Evolutionary conservation across 2,797 vertebrate species (phyloP).

Genomic region (Siniperca obscura): DNA sequence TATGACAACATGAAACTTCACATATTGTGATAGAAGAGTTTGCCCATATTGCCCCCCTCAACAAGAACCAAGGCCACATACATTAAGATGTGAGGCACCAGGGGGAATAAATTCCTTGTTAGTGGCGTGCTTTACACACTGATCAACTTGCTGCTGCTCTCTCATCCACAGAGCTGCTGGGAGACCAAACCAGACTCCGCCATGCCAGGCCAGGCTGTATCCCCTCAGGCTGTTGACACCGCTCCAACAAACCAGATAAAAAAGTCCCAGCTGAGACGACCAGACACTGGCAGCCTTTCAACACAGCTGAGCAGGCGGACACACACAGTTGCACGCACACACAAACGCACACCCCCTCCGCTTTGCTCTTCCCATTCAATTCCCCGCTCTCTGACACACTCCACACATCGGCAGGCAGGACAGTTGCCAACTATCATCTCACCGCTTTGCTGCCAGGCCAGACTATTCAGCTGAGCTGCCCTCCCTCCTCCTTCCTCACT

Average conservation of each 20-base stretch:
- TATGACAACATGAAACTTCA: neutral
- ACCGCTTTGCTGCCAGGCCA: conserved; percentile 51
- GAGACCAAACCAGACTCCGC: conserved; percentile 59
- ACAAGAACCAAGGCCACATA: conserved; percentile 4
- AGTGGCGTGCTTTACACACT: conserved; percentile 44
- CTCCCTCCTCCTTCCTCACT: conserved; percentile 36
- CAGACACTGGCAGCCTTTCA: conserved; percentile 80
- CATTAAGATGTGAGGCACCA: conserved; percentile 17
- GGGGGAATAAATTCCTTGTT: conserved; percentile 15
- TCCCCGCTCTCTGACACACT: conserved; percentile 66
- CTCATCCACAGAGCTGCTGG: conserved; percentile 51
- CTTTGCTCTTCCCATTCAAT: conserved; percentile 57
- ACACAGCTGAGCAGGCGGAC: conserved; percentile 78
- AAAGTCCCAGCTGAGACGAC: conserved; percentile 79
- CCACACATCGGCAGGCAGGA: conserved; percentile 66
- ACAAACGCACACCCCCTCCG: conserved; percentile 24
- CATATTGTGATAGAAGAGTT: neutral
- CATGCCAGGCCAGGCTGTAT: conserved; percentile 63
- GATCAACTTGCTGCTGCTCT: conserved; percentile 52
- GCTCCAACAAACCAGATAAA: conserved; percentile 82
- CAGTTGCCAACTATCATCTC: conserved; percentile 72
- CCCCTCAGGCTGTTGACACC: conserved; percentile 79
- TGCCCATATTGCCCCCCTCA: neutral
- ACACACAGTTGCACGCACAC: conserved; percentile 29
- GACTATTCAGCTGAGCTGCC: conserved; percentile 54